Conservation (phyloP, 2,888 invertebrate species). For the Eupithecia abbreviata region DNA sequence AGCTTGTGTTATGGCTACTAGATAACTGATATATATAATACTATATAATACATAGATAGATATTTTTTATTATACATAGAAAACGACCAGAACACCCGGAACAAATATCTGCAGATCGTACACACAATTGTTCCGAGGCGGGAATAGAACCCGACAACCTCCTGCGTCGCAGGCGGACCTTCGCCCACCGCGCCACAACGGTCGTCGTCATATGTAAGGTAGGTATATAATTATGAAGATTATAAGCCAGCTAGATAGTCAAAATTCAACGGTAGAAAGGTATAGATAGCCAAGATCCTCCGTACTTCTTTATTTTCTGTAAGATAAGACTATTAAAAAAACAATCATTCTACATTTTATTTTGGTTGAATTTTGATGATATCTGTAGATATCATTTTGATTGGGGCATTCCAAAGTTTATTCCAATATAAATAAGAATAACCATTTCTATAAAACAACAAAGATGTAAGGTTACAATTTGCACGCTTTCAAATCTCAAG, state of each 20-base stretch:
- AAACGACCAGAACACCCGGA: too few relatives aligned
- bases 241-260: not conserved
- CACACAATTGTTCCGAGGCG: too few relatives aligned
- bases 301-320: not conserved
- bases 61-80: too few relatives aligned
- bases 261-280: not conserved
- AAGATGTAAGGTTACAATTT: constrained; percentile 7
- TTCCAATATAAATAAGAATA: not conserved
- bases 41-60: too few relatives aligned
- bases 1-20: too few relatives aligned
- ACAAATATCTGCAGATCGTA: too few relatives aligned
- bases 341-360: not conserved
- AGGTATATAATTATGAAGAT: not conserved
- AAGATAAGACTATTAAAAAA: not conserved
- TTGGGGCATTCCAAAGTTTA: not conserved
- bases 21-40: too few relatives aligned
- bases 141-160: too few relatives aligned
- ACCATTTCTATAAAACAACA: constrained; percentile 3
- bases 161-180: too few relatives aligned
- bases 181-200: too few relatives aligned
- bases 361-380: not conserved
- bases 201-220: too few relatives aligned
- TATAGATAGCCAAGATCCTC: not conserved
- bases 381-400: not conserved
- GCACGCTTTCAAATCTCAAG: constrained; percentile 27